Conservation (phyloP, 2,797 vertebrate genomes). For the Erethizon dorsatum region DNA sequence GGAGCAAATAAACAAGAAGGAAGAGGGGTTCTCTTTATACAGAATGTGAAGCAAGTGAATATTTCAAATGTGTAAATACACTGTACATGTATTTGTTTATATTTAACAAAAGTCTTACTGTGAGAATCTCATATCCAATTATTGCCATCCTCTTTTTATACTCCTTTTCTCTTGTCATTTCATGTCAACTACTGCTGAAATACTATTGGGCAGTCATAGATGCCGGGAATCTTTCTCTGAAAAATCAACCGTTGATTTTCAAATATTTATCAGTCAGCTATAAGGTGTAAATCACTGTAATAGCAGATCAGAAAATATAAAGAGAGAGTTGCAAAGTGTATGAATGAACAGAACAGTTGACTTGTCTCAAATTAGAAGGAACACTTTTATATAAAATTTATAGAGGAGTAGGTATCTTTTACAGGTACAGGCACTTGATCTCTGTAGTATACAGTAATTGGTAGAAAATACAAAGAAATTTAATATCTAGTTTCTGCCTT, state of each 20-base stretch:
- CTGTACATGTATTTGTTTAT: neutral
- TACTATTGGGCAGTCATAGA: neutral
- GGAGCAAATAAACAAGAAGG: neutral
- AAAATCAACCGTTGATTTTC: conserved; percentile 2
- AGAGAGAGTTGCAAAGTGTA: neutral
- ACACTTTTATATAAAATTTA: neutral
- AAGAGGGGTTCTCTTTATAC: neutral
- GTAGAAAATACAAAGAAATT: conserved; percentile 3
- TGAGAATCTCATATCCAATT: neutral
- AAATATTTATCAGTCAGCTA: conserved; percentile 18
- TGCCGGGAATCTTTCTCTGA: neutral
- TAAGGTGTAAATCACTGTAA: neutral
- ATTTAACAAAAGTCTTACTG: neutral
- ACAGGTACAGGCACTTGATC: neutral
- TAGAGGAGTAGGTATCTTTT: neutral
- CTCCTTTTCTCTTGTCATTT: neutral
- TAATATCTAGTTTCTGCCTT: neutral
- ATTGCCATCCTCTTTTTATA: neutral
- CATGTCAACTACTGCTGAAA: neutral
- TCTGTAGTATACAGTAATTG: neutral
- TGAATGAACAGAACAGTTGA: conserved; percentile 17
- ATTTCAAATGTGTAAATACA: neutral
- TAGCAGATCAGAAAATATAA: neutral
- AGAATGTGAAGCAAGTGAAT: neutral
- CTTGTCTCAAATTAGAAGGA: conserved; percentile 23